Percentiles rank a stretch among this genome's conserved stretches.
phyloP scores from a whole-genome alignment of 2,113 vertebrate species.

The Bungarus multicinctus region DNA sequence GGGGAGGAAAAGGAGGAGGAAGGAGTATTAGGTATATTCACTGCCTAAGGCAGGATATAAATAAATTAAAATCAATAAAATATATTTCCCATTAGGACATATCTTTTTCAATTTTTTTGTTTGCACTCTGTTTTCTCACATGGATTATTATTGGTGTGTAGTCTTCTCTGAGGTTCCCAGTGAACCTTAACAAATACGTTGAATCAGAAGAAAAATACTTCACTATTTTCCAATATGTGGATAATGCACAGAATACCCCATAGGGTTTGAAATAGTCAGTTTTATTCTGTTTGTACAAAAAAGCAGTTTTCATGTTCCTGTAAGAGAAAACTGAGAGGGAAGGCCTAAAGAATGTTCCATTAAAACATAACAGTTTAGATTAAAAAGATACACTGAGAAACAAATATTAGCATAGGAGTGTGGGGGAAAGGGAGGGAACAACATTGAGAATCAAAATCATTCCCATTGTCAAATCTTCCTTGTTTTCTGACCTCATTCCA shows the following conservation, averaged over 20 bases:
- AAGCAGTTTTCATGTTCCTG: background rate
- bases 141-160: background rate
- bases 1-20: background rate
- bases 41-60: background rate
- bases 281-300: slow-evolving; percentile 5
- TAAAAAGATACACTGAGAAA: slow-evolving; percentile 4
- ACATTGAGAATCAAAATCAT: background rate
- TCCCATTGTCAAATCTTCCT: slow-evolving; percentile 36
- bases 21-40: background rate
- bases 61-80: background rate
- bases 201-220: background rate
- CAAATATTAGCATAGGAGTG: background rate
- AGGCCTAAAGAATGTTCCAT: background rate
- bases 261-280: slow-evolving; percentile 1
- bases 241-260: background rate
- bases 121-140: background rate
- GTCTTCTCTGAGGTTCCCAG: background rate
- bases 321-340: background rate
- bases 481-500: slow-evolving; percentile 45
- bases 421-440: background rate
- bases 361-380: background rate
- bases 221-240: background rate
- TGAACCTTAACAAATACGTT: background rate
- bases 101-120: background rate
- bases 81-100: background rate